Percentiles rank a stretch among this genome's conserved stretches.
These are phyloP conservation scores for Drosophila neutralis DNA, from an alignment of 2,888 invertebrate species.

Conservation along the genomic window DNA sequence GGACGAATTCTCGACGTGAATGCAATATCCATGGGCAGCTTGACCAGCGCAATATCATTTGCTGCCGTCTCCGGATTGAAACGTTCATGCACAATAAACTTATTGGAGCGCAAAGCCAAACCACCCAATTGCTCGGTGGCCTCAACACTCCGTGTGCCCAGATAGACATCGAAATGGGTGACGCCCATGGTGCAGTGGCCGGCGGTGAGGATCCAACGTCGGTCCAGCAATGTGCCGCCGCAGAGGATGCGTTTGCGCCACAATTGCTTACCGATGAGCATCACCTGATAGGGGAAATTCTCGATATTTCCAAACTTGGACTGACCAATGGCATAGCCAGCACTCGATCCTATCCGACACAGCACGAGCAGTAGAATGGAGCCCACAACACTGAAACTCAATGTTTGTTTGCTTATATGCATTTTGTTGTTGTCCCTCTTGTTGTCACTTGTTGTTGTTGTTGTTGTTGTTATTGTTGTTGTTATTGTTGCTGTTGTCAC, in stretches of 20 bases:
- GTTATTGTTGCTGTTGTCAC: conserved; percentile 21
- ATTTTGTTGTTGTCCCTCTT: conserved; percentile 27
- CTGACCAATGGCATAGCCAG: conserved; percentile 80
- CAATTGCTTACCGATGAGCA: conserved; percentile 83
- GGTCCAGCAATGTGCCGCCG: conserved; percentile 83
- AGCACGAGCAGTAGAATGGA: conserved; percentile 45
- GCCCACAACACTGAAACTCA: conserved; percentile 27
- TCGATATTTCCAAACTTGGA: conserved; percentile 81
- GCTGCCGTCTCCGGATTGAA: conserved; percentile 81
- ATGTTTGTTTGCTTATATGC: conserved; percentile 15
- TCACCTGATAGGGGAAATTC: conserved; percentile 84
- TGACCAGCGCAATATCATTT: conserved; percentile 83
- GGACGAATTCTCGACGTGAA: conserved; percentile 82
- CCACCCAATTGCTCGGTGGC: conserved; percentile 75
- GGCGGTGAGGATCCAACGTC: conserved; percentile 83
- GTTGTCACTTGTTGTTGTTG: conserved; percentile 22
- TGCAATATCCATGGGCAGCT: conserved; percentile 74
- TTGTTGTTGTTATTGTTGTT: not conserved
- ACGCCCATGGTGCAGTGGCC: conserved; percentile 83
- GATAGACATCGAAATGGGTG: conserved; percentile 82
- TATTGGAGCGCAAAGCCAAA: conserved; percentile 75
- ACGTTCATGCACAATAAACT: conserved; percentile 82
- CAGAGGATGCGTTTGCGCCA: conserved; percentile 83
- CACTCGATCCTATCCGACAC: conserved; percentile 17
- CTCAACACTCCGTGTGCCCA: conserved; percentile 82